A percentile compares a stretch with the other conserved stretches of the same genome.
Conservation (phyloP, 2,888 invertebrate genomes). For the Lasioglossum pauxillum region DNA sequence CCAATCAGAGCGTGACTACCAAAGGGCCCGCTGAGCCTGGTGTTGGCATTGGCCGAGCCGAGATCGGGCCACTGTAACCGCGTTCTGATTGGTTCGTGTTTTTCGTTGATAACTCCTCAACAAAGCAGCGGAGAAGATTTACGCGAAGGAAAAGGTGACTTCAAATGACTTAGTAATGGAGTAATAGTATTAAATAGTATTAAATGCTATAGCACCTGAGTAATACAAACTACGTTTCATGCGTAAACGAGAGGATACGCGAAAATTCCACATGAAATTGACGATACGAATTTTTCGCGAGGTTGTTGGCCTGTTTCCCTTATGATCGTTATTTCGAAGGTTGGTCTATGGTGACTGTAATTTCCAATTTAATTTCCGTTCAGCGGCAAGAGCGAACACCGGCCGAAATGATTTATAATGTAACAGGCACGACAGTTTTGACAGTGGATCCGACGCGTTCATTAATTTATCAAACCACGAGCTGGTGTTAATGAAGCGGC, state of each 20-base stretch:
- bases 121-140: too few relatives aligned
- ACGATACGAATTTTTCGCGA: neutral
- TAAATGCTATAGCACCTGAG: neutral
- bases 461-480: slow-evolving; percentile 36
- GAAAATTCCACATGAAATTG: neutral
- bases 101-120: too few relatives aligned
- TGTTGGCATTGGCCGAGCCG: too few relatives aligned
- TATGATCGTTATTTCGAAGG: neutral
- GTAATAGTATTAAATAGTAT: too few relatives aligned
- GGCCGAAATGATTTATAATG: slow-evolving; percentile 26
- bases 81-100: too few relatives aligned
- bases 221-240: neutral
- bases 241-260: neutral
- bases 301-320: neutral
- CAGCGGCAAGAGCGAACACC: neutral
- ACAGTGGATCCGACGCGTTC: slow-evolving; percentile 7
- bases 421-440: slow-evolving; percentile 21
- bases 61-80: too few relatives aligned
- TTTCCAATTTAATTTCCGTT: neutral
- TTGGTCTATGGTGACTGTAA: neutral
- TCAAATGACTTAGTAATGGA: too few relatives aligned
- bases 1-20: too few relatives aligned
- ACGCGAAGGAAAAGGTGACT: too few relatives aligned
- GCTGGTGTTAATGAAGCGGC: slow-evolving; percentile 28
- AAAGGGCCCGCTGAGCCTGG: too few relatives aligned